Evolutionary conservation across 2,797 vertebrate species (phyloP).

Genomic region (Cephalopachus bancanus): DNA sequence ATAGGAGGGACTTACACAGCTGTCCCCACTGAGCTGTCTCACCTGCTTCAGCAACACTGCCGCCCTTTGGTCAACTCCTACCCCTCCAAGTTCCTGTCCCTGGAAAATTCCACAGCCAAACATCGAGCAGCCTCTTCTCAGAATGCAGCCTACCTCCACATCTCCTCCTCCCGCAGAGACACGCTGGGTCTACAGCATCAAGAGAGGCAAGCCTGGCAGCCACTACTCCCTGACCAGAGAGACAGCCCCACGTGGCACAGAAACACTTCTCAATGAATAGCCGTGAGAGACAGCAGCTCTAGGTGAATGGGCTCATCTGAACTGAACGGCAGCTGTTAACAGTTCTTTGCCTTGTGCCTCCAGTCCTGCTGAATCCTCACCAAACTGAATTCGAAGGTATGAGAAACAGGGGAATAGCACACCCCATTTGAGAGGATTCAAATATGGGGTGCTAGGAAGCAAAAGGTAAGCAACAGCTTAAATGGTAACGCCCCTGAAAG

Average conservation of each 20-base stretch:
- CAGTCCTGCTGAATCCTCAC: slow-evolving; percentile 40
- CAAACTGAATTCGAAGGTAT: neutral
- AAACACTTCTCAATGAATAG: neutral
- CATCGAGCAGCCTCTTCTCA: slow-evolving; percentile 1
- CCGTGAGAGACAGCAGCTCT: neutral
- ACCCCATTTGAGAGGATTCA: slow-evolving; percentile 41
- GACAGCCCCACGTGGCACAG: neutral
- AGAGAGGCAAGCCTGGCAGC: slow-evolving; percentile 41
- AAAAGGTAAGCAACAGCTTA: slow-evolving; percentile 27
- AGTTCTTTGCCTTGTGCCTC: slow-evolving; percentile 17
- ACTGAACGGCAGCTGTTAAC: neutral
- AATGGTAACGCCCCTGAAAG: slow-evolving; percentile 24
- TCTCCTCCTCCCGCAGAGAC: neutral
- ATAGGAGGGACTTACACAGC: slow-evolving; percentile 48
- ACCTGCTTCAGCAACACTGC: slow-evolving; percentile 60
- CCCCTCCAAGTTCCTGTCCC: neutral
- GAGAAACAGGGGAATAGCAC: neutral
- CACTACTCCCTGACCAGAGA: neutral
- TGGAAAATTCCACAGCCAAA: slow-evolving; percentile 75
- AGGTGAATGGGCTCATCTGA: neutral
- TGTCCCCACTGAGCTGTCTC: neutral
- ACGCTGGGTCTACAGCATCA: neutral
- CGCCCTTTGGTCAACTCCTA: slow-evolving; percentile 21
- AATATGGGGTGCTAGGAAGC: neutral
- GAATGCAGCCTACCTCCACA: slow-evolving; percentile 13